phyloP scores from a whole-genome alignment of 2,888 invertebrate genomes.

The Oegoconia quadripuncta region DNA sequence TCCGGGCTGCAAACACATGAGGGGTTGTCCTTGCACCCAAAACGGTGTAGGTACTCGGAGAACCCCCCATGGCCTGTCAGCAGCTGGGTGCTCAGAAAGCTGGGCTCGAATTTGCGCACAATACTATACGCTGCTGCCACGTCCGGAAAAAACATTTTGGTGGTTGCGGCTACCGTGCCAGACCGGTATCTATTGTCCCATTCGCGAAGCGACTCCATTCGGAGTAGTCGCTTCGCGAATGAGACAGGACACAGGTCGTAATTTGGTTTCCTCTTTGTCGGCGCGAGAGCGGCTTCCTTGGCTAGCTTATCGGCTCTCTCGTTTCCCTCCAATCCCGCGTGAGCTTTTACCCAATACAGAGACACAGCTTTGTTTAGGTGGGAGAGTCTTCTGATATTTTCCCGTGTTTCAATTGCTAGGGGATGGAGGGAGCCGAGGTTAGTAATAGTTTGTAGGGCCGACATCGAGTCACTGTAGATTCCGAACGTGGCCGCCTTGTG shows the following conservation, averaged over 20 bases:
- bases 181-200: not conserved
- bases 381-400: too few relatives aligned
- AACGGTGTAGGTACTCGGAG: too few relatives aligned
- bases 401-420: not conserved
- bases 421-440: slow-evolving; percentile 1
- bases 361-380: too few relatives aligned
- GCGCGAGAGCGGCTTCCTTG: slow-evolving; percentile 8
- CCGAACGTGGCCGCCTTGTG: not conserved
- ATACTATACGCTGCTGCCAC: not conserved
- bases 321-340: too few relatives aligned
- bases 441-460: slow-evolving; percentile 1
- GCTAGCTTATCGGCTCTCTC: slow-evolving; percentile 10
- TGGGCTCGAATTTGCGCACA: not conserved
- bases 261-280: not conserved
- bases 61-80: not conserved
- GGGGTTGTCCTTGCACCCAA: too few relatives aligned
- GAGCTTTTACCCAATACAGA: too few relatives aligned
- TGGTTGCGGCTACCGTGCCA: not conserved
- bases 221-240: not conserved
- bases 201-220: not conserved
- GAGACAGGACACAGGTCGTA: slow-evolving; percentile 2
- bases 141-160: not conserved
- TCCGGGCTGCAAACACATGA: slow-evolving; percentile 10
- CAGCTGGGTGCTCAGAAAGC: not conserved
- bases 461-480: slow-evolving; percentile 3